Base-by-base conservation (phyloP, 1,140 invertebrate species). In the Periplaneta americana region DNA sequence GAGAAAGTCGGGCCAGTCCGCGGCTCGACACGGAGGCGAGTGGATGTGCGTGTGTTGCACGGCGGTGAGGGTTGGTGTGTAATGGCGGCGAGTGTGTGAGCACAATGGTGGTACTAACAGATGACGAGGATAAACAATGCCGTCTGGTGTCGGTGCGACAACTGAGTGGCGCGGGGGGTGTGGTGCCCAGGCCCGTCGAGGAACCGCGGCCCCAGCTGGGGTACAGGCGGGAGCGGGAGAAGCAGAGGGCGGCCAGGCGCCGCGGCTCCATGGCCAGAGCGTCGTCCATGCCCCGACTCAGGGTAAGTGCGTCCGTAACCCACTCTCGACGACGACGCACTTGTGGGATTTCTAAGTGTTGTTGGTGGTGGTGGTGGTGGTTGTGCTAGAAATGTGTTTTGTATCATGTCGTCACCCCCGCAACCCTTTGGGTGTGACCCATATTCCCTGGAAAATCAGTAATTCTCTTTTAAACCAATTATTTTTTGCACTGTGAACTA, bases 91-190 rank as follows among this genome's bases (percentile, higher is more conserved):
- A n/a, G 22, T 66, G 35, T 31, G 76, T 36, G 75, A 33, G 32
- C 76, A 36, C 18, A 28, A 78, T 78, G 76, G 76, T 80, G 79
- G 17, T 57, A 17, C 28, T 80, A 32, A 34, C 79, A 31, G 79
- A 80, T 48, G 66, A 80, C 31, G 79, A n/a, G 48, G 66, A 33
- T 32, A 74, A 34, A 17, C 18, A 33, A 9, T 80, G 79, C n/a
- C 79, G 79, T 22, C 31, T 80, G 66, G 39, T 80, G 79, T 22
- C 79, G n/a, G 79, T 80, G n/a, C 39, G 66, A 31, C 79, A n/a
- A 9, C 3, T 80, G 36, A 39, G 22, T 2, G 9, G 17, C 17
- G n/a, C 79, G 79, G 39, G 32, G 39, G 48, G 22, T 66, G 48
- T n/a, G 10, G 34, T 31, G 76, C 76, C 36, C 13, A 8, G 28